These are phyloP conservation scores for Sclerurus mexicanus DNA, from an alignment of 2,113 vertebrate genomes.

Conservation along the genomic window DNA sequence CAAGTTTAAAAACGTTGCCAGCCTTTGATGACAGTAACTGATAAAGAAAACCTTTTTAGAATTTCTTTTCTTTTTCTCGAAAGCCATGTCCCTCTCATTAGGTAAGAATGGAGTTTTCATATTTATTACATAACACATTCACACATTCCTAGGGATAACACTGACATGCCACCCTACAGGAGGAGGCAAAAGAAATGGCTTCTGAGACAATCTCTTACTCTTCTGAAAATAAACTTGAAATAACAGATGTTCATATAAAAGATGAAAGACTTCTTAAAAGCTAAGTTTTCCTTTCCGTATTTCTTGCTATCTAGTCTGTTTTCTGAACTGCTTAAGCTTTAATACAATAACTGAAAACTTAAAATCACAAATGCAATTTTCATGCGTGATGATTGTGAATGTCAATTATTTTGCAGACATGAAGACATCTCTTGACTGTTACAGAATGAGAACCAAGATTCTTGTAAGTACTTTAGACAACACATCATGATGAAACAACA, in stretches of 20 bases:
- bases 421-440: neutral
- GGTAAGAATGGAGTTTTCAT: neutral
- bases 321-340: neutral
- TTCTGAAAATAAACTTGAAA: neutral
- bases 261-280: neutral
- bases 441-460: neutral
- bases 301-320: neutral
- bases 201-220: neutral
- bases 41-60: neutral
- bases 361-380: neutral
- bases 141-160: neutral
- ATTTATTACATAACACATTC: neutral
- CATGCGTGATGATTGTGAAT: neutral
- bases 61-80: neutral
- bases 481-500: neutral
- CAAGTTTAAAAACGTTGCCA: neutral
- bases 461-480: neutral
- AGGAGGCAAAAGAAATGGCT: neutral
- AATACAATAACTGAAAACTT: neutral
- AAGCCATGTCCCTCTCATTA: neutral
- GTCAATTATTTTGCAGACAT: neutral
- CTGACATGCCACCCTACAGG: neutral
- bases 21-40: neutral
- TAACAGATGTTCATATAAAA: neutral
- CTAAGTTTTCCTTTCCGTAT: neutral